Evolutionary conservation across 2,113 vertebrate genomes (phyloP).

Genomic region (Varanus komodoensis): DNA sequence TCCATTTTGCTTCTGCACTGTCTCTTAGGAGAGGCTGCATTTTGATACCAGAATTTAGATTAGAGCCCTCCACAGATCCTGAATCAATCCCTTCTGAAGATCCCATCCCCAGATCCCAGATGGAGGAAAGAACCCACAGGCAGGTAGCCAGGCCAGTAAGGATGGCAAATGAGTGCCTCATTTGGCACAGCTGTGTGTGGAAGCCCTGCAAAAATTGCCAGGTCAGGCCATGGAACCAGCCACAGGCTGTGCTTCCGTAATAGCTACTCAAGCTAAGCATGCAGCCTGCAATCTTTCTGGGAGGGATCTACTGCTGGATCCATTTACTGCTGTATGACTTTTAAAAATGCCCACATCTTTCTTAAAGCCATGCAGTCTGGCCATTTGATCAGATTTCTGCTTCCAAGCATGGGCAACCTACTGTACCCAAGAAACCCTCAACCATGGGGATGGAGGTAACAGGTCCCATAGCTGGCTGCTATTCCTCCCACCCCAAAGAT

Average conservation of each 20-base stretch:
- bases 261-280: neutral
- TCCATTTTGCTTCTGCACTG: no score
- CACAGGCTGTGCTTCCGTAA: neutral
- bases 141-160: no score
- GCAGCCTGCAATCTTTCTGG: neutral
- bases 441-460: neutral
- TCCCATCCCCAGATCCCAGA: no score
- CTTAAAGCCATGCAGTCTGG: neutral
- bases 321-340: neutral
- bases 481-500: no score
- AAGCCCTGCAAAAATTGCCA: neutral
- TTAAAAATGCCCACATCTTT: neutral
- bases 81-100: no score
- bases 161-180: neutral
- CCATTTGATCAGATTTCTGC: neutral
- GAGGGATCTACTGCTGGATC: neutral
- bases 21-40: no score
- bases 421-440: neutral
- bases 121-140: no score
- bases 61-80: no score
- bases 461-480: no score
- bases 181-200: neutral
- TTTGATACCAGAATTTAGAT: no score
- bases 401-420: neutral
- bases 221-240: neutral